phyloP scores from a whole-genome alignment of 2,113 vertebrate genomes.

The Aptenodytes forsteri region DNA sequence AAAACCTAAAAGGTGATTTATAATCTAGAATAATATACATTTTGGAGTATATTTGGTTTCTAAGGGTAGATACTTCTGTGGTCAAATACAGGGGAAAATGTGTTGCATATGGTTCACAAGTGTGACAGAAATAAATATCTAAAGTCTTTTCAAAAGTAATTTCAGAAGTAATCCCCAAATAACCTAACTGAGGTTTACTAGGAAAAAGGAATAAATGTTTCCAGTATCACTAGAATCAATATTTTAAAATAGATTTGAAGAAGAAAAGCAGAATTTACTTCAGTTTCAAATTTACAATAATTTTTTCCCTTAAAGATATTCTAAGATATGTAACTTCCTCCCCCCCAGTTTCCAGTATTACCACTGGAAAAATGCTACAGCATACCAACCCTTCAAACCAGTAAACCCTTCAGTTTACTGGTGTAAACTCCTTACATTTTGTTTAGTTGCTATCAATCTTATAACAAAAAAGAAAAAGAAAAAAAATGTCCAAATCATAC shows the following conservation, averaged over 20 bases:
- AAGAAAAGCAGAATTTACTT: not conserved
- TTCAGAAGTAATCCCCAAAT: not conserved
- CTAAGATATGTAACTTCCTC: too few species aligned
- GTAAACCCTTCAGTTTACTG: not conserved
- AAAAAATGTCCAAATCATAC: not conserved
- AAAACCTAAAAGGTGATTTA: not conserved
- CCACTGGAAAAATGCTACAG: not conserved
- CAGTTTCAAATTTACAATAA: not conserved
- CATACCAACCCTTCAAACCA: not conserved
- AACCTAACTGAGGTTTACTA: not conserved
- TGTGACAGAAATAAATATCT: not conserved
- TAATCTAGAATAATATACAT: not conserved
- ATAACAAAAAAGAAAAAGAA: not conserved
- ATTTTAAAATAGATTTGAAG: not conserved
- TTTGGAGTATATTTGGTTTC: not conserved
- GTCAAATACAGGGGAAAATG: not conserved
- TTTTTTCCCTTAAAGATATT: not conserved
- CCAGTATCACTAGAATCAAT: not conserved
- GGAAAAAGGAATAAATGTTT: not conserved
- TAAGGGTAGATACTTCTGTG: not conserved
- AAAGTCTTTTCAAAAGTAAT: not conserved
- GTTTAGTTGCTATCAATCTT: not conserved
- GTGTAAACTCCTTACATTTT: not conserved
- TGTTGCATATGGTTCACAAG: not conserved
- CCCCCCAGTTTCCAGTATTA: not conserved